phyloP scores from a whole-genome alignment of 2,113 vertebrate genomes.

The Melanotaenia duboulayi region DNA sequence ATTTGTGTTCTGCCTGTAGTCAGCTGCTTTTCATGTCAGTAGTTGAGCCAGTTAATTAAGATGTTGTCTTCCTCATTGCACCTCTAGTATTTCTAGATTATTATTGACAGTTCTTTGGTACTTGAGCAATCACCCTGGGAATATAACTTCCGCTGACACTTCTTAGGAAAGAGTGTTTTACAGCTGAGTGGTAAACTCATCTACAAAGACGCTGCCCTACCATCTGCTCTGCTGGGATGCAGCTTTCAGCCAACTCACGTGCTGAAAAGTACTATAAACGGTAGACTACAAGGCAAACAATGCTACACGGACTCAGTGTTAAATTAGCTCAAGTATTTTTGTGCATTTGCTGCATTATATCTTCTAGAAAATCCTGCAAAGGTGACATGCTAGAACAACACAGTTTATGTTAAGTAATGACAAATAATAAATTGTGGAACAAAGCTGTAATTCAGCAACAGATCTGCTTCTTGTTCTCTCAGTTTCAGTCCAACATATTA shows the following conservation, averaged over 20 bases:
- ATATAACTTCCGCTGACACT: slow-evolving; percentile 9
- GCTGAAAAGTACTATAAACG: slow-evolving; percentile 40
- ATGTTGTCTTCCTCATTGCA: slow-evolving; percentile 10
- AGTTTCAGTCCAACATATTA: slow-evolving; percentile 6
- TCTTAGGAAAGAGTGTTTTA: slow-evolving; percentile 16
- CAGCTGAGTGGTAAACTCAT: slow-evolving; percentile 40
- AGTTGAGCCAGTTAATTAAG: slow-evolving; percentile 27
- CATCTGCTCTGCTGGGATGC: slow-evolving; percentile 56
- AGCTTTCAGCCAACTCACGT: slow-evolving; percentile 13
- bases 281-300: slow-evolving; percentile 14
- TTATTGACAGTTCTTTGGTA: slow-evolving; percentile 26
- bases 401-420: background rate
- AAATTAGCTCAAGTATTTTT: slow-evolving; percentile 9
- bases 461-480: slow-evolving; percentile 35
- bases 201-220: slow-evolving; percentile 42
- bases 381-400: background rate
- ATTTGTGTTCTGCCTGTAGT: slow-evolving; percentile 8
- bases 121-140: background rate
- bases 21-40: slow-evolving; percentile 25
- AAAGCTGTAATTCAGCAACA: background rate
- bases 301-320: background rate
- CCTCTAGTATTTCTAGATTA: slow-evolving; percentile 17
- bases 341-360: slow-evolving; percentile 4
- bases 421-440: slow-evolving; percentile 27
- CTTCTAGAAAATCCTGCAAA: slow-evolving; percentile 9